A percentile compares a stretch with the other conserved stretches of the same genome.
Conservation (phyloP, 1,140 invertebrate genomes). For the Drosophila albomicans region DNA sequence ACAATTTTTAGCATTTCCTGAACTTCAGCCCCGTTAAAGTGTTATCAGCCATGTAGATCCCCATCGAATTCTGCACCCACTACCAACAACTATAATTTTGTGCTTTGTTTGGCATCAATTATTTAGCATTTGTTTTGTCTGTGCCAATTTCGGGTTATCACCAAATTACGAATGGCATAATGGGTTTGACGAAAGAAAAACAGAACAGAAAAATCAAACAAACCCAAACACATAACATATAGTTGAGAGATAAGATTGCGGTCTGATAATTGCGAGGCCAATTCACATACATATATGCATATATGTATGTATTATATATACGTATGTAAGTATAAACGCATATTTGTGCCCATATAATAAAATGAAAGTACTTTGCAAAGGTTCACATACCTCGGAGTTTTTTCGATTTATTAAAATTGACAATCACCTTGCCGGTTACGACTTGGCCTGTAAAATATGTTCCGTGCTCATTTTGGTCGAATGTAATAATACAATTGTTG, state of each 20-base stretch:
- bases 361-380: background rate
- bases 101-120: constrained; percentile 59
- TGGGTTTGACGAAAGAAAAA: constrained; percentile 49
- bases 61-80: constrained; percentile 8
- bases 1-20: constrained; percentile 54
- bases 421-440: constrained; percentile 85
- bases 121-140: constrained; percentile 51
- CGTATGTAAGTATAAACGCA: too few species aligned
- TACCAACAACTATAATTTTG: constrained; percentile 6
- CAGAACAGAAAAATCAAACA: constrained; percentile 25
- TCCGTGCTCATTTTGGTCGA: constrained; percentile 85
- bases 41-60: constrained; percentile 52
- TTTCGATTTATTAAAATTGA: constrained; percentile 85
- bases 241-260: constrained; percentile 59
- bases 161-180: constrained; percentile 50
- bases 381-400: constrained; percentile 84
- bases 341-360: too few species aligned
- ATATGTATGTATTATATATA: background rate
- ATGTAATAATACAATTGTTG: constrained; percentile 85
- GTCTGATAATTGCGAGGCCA: constrained; percentile 39
- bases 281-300: background rate
- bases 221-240: constrained; percentile 29
- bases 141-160: constrained; percentile 50
- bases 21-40: constrained; percentile 5
- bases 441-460: constrained; percentile 86